Conservation (phyloP, 2,797 vertebrate species). For the Sandelia bainsii region DNA sequence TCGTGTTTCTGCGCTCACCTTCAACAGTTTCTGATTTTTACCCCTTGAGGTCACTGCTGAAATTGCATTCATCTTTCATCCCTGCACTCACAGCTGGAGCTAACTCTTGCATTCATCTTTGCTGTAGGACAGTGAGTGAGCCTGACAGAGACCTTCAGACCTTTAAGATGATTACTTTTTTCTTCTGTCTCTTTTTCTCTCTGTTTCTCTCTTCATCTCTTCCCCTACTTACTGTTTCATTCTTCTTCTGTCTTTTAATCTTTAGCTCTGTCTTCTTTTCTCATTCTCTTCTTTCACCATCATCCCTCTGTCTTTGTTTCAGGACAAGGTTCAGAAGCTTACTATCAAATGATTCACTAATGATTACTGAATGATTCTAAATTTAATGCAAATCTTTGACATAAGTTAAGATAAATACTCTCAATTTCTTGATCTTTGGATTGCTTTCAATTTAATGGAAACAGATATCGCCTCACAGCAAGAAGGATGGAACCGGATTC, state of each 20-base stretch:
- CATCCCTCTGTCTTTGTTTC: conserved; percentile 15
- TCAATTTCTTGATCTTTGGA: background rate
- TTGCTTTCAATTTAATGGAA: conserved; percentile 10
- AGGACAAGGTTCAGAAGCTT: conserved; percentile 13
- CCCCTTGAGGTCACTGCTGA: conserved; percentile 50
- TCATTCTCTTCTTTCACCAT: background rate
- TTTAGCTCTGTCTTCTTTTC: conserved; percentile 14
- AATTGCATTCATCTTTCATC: conserved; percentile 70
- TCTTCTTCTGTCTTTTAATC: conserved; percentile 36
- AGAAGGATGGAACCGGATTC: no score
- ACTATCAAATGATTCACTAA: conserved; percentile 23
- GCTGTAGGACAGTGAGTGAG: conserved; percentile 65
- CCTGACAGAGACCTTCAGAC: conserved; percentile 73
- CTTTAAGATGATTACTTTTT: conserved; percentile 74
- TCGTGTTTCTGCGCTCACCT: conserved; percentile 39
- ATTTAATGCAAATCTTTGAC: conserved; percentile 16
- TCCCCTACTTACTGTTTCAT: conserved; percentile 30
- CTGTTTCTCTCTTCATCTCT: conserved; percentile 42
- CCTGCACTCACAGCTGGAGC: conserved; percentile 53
- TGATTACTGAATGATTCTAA: conserved; percentile 18
- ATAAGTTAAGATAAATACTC: background rate
- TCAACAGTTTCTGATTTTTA: conserved; percentile 50
- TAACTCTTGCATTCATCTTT: conserved; percentile 57
- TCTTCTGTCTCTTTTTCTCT: conserved; percentile 61
- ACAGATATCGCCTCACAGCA: background rate